Evolutionary conservation across 1,140 invertebrate genomes (phyloP).

Genomic region (Himalopsyche phryganea): DNA sequence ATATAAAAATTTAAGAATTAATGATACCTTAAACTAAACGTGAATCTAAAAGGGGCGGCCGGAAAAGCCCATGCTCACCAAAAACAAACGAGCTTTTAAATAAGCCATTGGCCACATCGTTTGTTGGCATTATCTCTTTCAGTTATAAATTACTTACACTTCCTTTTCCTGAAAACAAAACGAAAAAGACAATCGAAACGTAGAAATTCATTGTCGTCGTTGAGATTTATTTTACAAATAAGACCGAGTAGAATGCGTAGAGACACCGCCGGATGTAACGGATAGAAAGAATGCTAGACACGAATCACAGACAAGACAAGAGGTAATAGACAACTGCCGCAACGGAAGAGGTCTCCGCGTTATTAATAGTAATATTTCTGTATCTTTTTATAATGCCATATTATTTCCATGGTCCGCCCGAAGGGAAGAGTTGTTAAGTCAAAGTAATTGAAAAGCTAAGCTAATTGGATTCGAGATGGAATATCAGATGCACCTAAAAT

Average conservation of each 20-base stretch:
- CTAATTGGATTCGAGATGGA: too few relatives aligned
- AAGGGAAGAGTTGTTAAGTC: too few relatives aligned
- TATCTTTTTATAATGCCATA: constrained; percentile 14
- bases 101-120: background rate
- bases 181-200: background rate
- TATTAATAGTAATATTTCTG: constrained; percentile 26
- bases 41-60: background rate
- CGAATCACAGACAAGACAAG: constrained; percentile 5
- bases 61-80: background rate
- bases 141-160: constrained; percentile 8
- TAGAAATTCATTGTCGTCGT: constrained; percentile 1
- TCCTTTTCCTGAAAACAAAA: constrained; percentile 2
- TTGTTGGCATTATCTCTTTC: background rate
- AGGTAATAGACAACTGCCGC: background rate
- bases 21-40: too few relatives aligned
- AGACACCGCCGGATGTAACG: constrained; percentile 19
- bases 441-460: too few relatives aligned
- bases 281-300: constrained; percentile 11
- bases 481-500: too few relatives aligned
- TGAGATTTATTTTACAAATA: background rate
- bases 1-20: too few relatives aligned
- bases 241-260: background rate
- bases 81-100: constrained; percentile 1
- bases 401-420: background rate
- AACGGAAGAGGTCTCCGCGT: background rate